Conservation (phyloP, 2,888 invertebrate genomes). For the Patella ulyssiponensis region DNA sequence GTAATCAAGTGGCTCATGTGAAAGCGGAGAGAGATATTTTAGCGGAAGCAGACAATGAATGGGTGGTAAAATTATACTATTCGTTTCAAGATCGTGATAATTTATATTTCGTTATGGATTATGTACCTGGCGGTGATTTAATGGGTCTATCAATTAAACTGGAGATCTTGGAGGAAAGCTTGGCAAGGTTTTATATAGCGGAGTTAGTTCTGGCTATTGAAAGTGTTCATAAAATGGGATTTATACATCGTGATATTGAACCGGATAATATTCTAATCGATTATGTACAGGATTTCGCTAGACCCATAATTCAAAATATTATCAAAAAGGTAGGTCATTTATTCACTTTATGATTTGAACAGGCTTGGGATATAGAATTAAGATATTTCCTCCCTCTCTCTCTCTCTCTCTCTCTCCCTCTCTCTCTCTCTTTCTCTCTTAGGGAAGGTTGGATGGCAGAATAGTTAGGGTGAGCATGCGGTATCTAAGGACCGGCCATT, state of each 20-base stretch:
- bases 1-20: conserved; percentile 99
- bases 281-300: conserved; percentile 74
- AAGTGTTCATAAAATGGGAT: conserved; percentile 99
- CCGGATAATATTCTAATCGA: conserved; percentile 99
- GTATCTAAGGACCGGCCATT: too few relatives aligned
- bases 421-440: too few relatives aligned
- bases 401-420: too few relatives aligned
- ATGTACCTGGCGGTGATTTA: conserved; percentile 98
- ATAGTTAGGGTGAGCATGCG: too few relatives aligned
- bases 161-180: conserved; percentile 87
- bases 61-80: conserved; percentile 99
- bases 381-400: too few relatives aligned
- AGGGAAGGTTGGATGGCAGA: too few relatives aligned
- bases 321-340: too few relatives aligned
- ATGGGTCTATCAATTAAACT: conserved; percentile 98
- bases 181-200: conserved; percentile 77
- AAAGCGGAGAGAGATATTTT: conserved; percentile 99
- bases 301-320: too few relatives aligned
- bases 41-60: conserved; percentile 99
- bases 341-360: too few relatives aligned
- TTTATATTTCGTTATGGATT: conserved; percentile 99
- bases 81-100: conserved; percentile 98
- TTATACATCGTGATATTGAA: conserved; percentile 94
- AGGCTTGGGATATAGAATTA: too few relatives aligned
- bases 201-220: conserved; percentile 99